phyloP scores from a whole-genome alignment of 2,113 vertebrate genomes.

The Heterocephalus glaber region DNA sequence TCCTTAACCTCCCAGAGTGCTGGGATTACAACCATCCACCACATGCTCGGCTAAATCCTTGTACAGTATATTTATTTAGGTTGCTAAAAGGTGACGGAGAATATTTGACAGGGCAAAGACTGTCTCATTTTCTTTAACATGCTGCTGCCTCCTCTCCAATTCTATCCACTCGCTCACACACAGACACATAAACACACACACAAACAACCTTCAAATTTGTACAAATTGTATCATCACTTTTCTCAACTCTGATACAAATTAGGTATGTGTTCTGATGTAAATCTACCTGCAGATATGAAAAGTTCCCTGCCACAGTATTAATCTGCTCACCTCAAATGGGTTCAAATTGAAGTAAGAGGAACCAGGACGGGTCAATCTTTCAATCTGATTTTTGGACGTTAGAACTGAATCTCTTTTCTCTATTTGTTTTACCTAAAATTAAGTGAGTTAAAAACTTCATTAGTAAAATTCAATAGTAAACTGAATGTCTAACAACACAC shows the following conservation, averaged over 20 bases:
- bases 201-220: background rate
- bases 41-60: background rate
- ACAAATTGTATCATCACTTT: background rate
- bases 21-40: background rate
- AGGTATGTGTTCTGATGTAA: background rate
- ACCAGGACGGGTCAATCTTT: slow-evolving; percentile 95
- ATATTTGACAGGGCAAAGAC: background rate
- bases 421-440: slow-evolving; percentile 96
- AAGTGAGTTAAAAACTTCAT: background rate
- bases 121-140: background rate
- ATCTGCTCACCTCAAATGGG: slow-evolving; percentile 93
- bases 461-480: slow-evolving; percentile 27
- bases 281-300: background rate
- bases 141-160: background rate
- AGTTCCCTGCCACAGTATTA: background rate
- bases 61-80: background rate
- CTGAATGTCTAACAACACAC: slow-evolving; percentile 4
- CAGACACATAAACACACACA: background rate
- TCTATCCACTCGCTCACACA: slow-evolving; percentile 2
- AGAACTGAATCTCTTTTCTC: slow-evolving; percentile 98
- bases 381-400: slow-evolving; percentile 98
- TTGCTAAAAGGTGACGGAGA: background rate
- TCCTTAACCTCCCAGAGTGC: background rate
- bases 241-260: background rate
- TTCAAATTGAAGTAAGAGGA: slow-evolving; percentile 98